Evolutionary conservation across 2,113 vertebrate genomes (phyloP).

Genomic region (Sylvia atricapilla): DNA sequence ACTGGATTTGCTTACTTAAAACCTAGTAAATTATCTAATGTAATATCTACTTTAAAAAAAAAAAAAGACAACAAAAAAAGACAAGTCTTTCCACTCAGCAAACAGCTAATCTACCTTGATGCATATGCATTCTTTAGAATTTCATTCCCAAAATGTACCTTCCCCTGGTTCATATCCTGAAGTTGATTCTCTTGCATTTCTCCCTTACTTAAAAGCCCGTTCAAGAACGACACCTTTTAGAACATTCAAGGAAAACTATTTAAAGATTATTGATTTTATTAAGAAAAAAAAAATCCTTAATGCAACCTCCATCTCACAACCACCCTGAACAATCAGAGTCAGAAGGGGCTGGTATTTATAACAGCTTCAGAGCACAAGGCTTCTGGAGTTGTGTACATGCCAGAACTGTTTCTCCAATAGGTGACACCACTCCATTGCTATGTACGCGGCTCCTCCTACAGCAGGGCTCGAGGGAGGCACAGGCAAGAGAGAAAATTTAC

Average conservation of each 20-base stretch:
- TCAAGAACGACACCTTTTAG: not conserved
- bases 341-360: conserved; percentile 29
- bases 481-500: not conserved
- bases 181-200: not conserved
- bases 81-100: not conserved
- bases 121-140: not conserved
- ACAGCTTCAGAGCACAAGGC: not conserved
- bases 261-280: not conserved
- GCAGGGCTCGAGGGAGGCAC: not conserved
- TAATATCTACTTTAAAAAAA: not conserved
- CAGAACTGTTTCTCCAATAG: not conserved
- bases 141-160: not conserved
- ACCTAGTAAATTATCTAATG: not conserved
- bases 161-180: not conserved
- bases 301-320: not conserved
- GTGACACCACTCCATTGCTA: conserved; percentile 18
- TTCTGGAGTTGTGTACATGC: not conserved
- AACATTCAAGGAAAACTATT: not conserved
- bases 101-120: not conserved
- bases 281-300: not conserved
- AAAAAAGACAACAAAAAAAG: not conserved
- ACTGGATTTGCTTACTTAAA: not conserved
- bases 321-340: not conserved
- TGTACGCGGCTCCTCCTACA: not conserved
- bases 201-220: not conserved